phyloP scores from a whole-genome alignment of 2,797 vertebrate genomes.

The Paratrypauchen microcephalus region DNA sequence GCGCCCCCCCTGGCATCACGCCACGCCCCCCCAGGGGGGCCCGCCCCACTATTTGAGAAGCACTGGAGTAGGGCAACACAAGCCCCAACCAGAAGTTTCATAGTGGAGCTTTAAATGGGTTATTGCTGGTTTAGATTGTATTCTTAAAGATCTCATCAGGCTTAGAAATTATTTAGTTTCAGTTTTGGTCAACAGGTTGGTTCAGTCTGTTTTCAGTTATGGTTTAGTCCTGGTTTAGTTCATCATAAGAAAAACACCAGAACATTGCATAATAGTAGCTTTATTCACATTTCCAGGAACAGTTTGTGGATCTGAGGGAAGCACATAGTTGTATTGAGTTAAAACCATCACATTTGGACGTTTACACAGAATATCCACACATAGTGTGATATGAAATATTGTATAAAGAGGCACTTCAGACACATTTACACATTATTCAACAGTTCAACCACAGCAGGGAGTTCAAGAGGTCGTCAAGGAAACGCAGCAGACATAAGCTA shows the following conservation, averaged over 20 bases:
- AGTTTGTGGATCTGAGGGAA: not conserved
- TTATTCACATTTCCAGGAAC: slow-evolving; percentile 7
- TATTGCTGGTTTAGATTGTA: not conserved
- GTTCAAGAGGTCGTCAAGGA: not conserved
- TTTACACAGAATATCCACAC: not conserved
- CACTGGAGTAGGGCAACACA: too few species aligned
- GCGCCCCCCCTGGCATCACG: too few species aligned
- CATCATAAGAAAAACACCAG: not conserved
- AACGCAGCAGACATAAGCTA: not conserved
- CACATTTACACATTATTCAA: not conserved
- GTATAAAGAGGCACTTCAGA: slow-evolving; percentile 1
- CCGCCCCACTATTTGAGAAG: too few species aligned
- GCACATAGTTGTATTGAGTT: not conserved
- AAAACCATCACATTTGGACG: not conserved
- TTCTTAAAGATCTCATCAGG: not conserved
- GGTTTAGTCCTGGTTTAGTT: not conserved
- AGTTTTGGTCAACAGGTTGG: not conserved
- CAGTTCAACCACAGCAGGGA: not conserved
- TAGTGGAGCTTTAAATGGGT: too few species aligned
- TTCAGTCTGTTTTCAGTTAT: not conserved
- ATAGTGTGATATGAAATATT: not conserved
- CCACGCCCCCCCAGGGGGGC: too few species aligned
- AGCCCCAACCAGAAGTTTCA: too few species aligned
- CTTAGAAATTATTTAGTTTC: not conserved
- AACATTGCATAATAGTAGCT: not conserved